A percentile compares a stretch with the other conserved stretches of the same genome.
phyloP scores from a whole-genome alignment of 2,113 vertebrate genomes.

The Rhabdornis inornatus region DNA sequence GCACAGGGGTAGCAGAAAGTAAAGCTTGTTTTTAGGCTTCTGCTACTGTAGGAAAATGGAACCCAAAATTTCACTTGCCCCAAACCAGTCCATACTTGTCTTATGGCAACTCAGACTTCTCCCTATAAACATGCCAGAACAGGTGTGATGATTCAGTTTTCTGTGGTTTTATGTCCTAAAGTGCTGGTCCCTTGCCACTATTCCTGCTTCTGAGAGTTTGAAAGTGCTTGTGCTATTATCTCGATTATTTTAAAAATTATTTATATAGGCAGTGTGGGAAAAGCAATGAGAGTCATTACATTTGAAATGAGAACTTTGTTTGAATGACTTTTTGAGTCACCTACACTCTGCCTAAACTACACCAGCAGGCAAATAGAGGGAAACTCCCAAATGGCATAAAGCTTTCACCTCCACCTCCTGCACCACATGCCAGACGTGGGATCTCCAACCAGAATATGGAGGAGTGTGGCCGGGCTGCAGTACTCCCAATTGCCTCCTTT shows the following conservation, averaged over 20 bases:
- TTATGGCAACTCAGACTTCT: neutral
- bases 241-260: neutral
- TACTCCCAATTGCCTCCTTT: neutral
- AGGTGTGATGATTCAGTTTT: neutral
- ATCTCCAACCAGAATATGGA: neutral
- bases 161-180: constrained; percentile 23
- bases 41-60: neutral
- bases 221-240: constrained; percentile 15
- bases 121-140: neutral
- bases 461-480: neutral
- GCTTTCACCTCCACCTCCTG: neutral
- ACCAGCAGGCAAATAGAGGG: neutral
- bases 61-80: neutral
- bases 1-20: neutral
- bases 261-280: constrained; percentile 24
- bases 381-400: neutral
- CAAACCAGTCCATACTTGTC: constrained; percentile 25
- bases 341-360: neutral
- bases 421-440: neutral
- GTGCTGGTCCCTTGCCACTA: neutral
- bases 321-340: neutral
- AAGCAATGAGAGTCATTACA: neutral
- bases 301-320: neutral
- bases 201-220: neutral
- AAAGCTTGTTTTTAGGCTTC: neutral